Conservation (phyloP, 2,797 vertebrate genomes). For the Prunella strophiata region DNA sequence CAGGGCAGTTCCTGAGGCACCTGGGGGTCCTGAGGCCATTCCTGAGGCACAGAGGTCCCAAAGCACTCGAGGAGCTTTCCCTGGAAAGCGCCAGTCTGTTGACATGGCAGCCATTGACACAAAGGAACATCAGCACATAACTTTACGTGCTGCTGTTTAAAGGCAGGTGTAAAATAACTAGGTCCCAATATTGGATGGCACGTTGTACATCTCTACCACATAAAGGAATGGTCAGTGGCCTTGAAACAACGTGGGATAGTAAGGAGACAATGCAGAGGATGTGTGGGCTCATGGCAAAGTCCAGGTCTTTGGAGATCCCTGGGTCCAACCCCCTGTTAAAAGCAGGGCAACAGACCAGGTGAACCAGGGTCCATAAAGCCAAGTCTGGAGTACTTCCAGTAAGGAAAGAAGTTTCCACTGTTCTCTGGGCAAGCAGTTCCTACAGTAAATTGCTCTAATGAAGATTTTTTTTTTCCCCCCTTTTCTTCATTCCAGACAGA, state of each 20-base stretch:
- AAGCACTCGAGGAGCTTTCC: neutral
- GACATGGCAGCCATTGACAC: neutral
- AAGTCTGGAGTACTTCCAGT: neutral
- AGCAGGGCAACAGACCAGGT: neutral
- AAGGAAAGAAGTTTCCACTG: neutral
- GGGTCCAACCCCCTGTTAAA: neutral
- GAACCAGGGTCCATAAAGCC: neutral
- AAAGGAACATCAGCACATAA: accelerated
- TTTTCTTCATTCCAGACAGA: neutral
- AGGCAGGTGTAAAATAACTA: too few species aligned
- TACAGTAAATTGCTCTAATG: neutral
- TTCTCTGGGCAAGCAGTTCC: neutral
- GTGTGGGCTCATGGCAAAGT: neutral
- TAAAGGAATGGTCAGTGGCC: neutral
- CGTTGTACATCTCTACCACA: accelerated
- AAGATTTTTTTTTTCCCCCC: accelerated
- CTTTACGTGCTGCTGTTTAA: accelerated
- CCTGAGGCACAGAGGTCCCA: accelerated
- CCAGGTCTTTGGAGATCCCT: accelerated
- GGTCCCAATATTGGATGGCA: accelerated
- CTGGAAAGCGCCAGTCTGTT: neutral
- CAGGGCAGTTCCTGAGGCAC: neutral
- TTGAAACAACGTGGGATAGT: accelerated
- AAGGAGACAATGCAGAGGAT: accelerated
- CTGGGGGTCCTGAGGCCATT: neutral